These are phyloP conservation scores for Arvicanthis niloticus DNA, from an alignment of 2,113 vertebrate genomes.

Conservation along the genomic window DNA sequence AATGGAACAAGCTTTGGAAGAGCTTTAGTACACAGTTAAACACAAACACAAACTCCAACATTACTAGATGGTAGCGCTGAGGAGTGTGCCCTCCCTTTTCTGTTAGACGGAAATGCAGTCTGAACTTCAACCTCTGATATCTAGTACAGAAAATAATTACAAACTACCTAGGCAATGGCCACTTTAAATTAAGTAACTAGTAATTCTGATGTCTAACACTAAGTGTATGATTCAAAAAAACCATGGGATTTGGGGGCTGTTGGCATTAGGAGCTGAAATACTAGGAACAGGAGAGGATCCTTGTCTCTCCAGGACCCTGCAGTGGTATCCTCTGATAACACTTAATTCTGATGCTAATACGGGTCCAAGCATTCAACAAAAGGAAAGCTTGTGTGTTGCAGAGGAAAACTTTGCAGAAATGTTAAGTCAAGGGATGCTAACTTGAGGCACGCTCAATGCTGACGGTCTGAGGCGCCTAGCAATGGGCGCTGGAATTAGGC, in stretches of 20 bases:
- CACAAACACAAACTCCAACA: slow-evolving; percentile 59
- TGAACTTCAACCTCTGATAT: slow-evolving; percentile 23
- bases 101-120: slow-evolving; percentile 4
- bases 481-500: not conserved
- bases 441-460: too few relatives aligned
- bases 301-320: not conserved
- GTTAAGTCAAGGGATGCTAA: not conserved
- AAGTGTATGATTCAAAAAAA: slow-evolving; percentile 8
- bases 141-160: slow-evolving; percentile 37
- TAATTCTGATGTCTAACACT: slow-evolving; percentile 22
- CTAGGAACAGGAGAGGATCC: not conserved
- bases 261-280: not conserved
- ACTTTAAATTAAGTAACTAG: not conserved
- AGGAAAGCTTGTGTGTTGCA: not conserved
- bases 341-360: slow-evolving; percentile 45
- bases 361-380: slow-evolving; percentile 48
- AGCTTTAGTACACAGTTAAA: slow-evolving; percentile 60
- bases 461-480: not conserved
- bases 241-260: slow-evolving; percentile 2
- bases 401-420: not conserved
- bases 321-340: slow-evolving; percentile 47
- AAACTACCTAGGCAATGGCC: not conserved
- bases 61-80: slow-evolving; percentile 16
- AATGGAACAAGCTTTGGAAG: slow-evolving; percentile 83
- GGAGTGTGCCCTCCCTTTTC: not conserved